Conservation (phyloP, 2,113 vertebrate species). For the Pygoscelis adeliae region DNA sequence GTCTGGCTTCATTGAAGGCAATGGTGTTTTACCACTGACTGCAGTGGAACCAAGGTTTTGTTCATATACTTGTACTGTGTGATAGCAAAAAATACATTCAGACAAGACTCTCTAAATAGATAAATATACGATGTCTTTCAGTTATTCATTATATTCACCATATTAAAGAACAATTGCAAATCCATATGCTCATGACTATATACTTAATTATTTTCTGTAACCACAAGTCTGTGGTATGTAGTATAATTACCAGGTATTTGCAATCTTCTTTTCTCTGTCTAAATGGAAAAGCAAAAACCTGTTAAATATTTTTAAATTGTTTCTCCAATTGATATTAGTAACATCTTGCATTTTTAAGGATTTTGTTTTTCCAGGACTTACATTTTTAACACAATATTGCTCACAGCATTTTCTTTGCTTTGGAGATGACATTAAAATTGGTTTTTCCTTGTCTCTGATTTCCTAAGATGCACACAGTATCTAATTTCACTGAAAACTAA, state of each 20-base stretch:
- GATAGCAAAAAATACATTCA: background rate
- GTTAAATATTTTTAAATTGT: slow-evolving; percentile 32
- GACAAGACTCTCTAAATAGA: background rate
- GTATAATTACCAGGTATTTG: background rate
- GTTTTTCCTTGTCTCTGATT: background rate
- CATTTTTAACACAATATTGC: slow-evolving; percentile 61
- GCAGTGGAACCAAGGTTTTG: background rate
- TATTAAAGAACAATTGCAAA: background rate
- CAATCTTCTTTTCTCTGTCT: background rate
- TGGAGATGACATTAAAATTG: slow-evolving; percentile 44
- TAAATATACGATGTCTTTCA: background rate
- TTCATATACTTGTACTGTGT: background rate
- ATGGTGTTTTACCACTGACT: background rate
- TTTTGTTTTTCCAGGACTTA: slow-evolving; percentile 46
- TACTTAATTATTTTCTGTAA: background rate
- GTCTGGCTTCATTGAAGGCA: background rate
- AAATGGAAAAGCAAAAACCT: background rate
- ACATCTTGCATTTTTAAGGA: slow-evolving; percentile 41
- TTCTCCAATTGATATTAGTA: slow-evolving; percentile 18
- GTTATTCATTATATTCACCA: background rate
- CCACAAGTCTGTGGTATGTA: background rate
- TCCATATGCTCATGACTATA: background rate
- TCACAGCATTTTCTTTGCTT: slow-evolving; percentile 42
- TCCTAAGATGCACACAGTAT: slow-evolving; percentile 15
- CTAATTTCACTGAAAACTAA: slow-evolving; percentile 49